phyloP scores from a whole-genome alignment of 2,888 invertebrate species.

The Cantharis rufa region DNA sequence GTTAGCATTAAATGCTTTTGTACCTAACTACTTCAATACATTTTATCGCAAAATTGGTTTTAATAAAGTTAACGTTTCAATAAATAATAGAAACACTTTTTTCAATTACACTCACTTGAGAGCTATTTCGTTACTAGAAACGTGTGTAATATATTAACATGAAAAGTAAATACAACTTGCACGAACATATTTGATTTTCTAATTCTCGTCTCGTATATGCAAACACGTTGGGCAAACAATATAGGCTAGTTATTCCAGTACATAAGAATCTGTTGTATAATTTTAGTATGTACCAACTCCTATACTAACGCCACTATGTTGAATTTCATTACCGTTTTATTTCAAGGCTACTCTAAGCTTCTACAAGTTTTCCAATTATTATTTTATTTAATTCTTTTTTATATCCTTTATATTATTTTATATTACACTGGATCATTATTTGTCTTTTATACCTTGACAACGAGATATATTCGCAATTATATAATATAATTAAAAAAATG shows the following conservation, averaged over 20 bases:
- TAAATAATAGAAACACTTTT: neutral
- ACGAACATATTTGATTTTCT: slow-evolving; percentile 27
- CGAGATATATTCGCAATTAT: too few species aligned
- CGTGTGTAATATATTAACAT: neutral
- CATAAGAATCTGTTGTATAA: slow-evolving; percentile 14
- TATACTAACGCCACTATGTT: neutral
- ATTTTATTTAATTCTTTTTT: neutral
- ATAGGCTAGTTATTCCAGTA: slow-evolving; percentile 15
- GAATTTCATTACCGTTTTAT: neutral
- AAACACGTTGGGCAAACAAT: slow-evolving; percentile 26
- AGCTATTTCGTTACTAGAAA: neutral
- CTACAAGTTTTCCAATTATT: neutral
- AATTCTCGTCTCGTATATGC: slow-evolving; percentile 24
- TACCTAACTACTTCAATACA: neutral
- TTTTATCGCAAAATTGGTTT: neutral
- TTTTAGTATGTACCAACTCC: neutral
- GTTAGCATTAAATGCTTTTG: neutral
- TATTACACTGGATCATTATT: too few species aligned
- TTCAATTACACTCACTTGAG: neutral
- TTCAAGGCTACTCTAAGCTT: neutral
- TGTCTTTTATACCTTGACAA: too few species aligned
- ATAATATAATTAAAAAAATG: too few species aligned
- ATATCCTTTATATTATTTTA: neutral
- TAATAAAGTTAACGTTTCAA: neutral
- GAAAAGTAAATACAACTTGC: slow-evolving; percentile 16